Evolutionary conservation across 1,140 invertebrate genomes (phyloP).

Genomic region (Meloidogyne floridensis): DNA sequence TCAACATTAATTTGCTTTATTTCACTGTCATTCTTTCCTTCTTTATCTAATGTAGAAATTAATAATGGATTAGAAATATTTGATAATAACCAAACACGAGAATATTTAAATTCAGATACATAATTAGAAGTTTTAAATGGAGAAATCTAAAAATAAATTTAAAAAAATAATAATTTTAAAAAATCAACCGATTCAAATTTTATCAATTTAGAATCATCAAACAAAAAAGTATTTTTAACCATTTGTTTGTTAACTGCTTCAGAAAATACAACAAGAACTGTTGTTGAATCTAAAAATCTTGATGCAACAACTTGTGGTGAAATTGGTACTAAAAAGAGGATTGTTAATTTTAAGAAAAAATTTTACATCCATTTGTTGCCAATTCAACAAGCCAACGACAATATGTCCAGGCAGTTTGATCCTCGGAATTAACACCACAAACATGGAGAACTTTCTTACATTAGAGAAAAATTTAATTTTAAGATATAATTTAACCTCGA

Average conservation of each 20-base stretch:
- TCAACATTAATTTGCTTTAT: not conserved
- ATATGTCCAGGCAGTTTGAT: slow-evolving; percentile 57
- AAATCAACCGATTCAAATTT: slow-evolving; percentile 9
- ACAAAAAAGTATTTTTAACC: slow-evolving; percentile 20
- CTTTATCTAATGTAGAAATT: not conserved
- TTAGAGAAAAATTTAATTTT: slow-evolving; percentile 15
- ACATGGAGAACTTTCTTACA: slow-evolving; percentile 47
- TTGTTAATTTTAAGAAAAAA: slow-evolving; percentile 23
- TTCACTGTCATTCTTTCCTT: not conserved
- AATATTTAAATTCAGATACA: not conserved
- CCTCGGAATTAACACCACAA: slow-evolving; percentile 48
- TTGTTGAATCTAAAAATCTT: slow-evolving; percentile 11
- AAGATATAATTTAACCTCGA: slow-evolving; percentile 36
- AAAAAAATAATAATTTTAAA: not conserved
- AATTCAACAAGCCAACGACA: slow-evolving; percentile 46
- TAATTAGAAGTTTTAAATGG: slow-evolving; percentile 7
- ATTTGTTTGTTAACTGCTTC: slow-evolving; percentile 27
- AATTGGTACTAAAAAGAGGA: not conserved
- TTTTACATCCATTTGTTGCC: slow-evolving; percentile 18
- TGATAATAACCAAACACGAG: slow-evolving; percentile 13
- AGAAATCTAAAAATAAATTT: slow-evolving; percentile 34
- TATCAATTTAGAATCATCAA: too few relatives aligned
- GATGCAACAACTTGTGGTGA: not conserved
- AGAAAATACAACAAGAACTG: slow-evolving; percentile 35
- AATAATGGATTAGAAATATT: slow-evolving; percentile 6